A percentile compares a stretch with the other conserved stretches of the same genome.
Conservation (phyloP, 2,113 vertebrate genomes). For the Piliocolobus tephrosceles region DNA sequence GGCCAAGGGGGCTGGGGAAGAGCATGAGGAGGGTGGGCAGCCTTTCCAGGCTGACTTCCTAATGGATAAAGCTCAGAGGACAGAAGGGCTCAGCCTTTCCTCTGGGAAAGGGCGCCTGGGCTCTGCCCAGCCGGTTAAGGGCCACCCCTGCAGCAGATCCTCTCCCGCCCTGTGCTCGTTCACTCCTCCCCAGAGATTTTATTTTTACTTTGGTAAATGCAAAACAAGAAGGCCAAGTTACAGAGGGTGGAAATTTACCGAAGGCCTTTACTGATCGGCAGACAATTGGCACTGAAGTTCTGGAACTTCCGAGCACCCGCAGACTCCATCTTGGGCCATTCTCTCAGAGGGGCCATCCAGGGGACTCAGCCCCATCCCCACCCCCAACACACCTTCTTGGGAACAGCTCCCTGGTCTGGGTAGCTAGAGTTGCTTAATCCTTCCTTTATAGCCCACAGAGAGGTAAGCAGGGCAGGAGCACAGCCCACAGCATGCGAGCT, state of each 20-base stretch:
- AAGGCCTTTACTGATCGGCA: neutral
- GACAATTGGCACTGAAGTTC: neutral
- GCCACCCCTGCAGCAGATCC: neutral
- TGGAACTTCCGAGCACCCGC: neutral
- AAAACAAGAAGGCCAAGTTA: neutral
- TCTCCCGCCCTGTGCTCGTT: neutral
- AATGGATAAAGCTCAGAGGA: conserved; percentile 37
- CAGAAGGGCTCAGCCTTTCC: conserved; percentile 16
- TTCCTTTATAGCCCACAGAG: neutral
- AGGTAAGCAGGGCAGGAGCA: accelerated
- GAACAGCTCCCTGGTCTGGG: neutral
- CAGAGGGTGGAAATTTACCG: conserved; percentile 64
- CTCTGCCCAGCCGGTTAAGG: neutral
- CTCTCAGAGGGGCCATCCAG: neutral
- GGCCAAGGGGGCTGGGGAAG: neutral
- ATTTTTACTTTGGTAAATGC: conserved; percentile 64
- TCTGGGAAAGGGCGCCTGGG: conserved; percentile 52
- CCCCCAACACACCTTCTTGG: too few relatives aligned
- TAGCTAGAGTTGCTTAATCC: neutral
- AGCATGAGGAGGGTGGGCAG: neutral
- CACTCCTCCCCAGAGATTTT: conserved; percentile 34
- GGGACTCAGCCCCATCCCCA: too few relatives aligned
- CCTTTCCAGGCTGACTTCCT: conserved; percentile 55
- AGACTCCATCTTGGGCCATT: neutral
- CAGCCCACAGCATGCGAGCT: accelerated